Conservation (phyloP, 2,113 vertebrate species). For the Lepus timidus region DNA sequence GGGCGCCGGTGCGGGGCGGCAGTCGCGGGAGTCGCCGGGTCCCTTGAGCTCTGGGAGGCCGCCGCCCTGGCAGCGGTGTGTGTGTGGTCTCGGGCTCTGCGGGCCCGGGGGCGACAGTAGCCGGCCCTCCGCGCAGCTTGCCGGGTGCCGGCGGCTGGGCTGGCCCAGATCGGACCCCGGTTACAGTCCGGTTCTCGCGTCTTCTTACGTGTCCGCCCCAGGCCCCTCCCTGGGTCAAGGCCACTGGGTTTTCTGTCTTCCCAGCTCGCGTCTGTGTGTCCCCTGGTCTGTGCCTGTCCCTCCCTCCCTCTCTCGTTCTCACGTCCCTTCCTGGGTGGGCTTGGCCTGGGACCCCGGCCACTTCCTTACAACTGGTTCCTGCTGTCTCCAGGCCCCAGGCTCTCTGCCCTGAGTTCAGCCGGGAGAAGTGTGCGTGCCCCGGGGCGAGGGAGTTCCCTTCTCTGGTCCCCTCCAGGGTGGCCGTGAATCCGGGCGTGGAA, state of each 20-base stretch:
- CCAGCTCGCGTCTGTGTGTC: not conserved
- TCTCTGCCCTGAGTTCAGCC: not conserved
- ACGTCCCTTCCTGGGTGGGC: not conserved
- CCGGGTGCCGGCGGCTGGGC: not conserved
- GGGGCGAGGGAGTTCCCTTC: no score
- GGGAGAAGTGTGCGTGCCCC: not conserved
- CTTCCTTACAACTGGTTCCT: not conserved
- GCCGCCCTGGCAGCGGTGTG: no score
- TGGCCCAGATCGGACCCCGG: not conserved
- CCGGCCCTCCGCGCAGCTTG: no score
- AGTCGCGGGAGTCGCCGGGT: no score
- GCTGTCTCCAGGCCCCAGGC: not conserved
- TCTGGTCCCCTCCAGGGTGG: not conserved
- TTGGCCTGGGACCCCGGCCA: not conserved
- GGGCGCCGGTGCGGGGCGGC: no score
- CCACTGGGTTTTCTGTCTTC: not conserved
- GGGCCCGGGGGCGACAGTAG: no score
- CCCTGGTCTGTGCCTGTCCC: not conserved
- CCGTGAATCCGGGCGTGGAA: not conserved
- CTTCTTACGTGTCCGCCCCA: not conserved
- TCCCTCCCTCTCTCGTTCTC: no score
- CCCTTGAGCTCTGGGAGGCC: no score
- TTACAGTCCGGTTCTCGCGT: rapidly evolving
- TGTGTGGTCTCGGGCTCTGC: no score
- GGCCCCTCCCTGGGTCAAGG: not conserved